Percentiles rank a stretch among this genome's conserved stretches.
phyloP scores from a whole-genome alignment of 1,140 invertebrate species.

The Neodiprion lecontei region DNA sequence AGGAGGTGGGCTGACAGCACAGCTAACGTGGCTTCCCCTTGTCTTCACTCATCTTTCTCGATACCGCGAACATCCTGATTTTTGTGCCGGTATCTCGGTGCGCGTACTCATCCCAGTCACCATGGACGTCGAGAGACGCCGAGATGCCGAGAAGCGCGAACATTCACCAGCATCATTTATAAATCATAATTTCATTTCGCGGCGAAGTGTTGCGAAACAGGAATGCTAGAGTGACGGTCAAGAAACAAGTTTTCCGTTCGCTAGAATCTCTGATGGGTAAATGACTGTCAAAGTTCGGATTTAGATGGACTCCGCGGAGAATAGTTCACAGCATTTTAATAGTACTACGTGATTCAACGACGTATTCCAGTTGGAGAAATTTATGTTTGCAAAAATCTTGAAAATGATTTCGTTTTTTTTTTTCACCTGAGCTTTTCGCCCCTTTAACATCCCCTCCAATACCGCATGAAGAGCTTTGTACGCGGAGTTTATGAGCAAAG shows the following conservation, averaged over 20 bases:
- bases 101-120: neutral
- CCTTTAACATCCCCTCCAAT: no score
- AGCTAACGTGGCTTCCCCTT: neutral
- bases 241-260: conserved; percentile 14
- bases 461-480: no score
- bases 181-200: conserved; percentile 48
- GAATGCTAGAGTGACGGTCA: conserved; percentile 45
- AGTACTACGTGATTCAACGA: neutral
- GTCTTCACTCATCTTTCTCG: neutral
- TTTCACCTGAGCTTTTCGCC: no score
- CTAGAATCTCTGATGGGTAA: neutral
- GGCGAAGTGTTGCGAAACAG: conserved; percentile 34
- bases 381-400: neutral
- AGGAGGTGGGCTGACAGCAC: neutral
- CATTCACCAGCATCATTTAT: conserved; percentile 34
- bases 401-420: neutral
- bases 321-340: neutral
- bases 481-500: no score
- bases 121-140: neutral
- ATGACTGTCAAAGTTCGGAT: neutral
- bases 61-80: neutral
- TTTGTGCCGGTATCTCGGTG: neutral
- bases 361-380: neutral
- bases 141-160: conserved; percentile 20
- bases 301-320: neutral